Conservation (phyloP, 2,113 vertebrate species). For the Upupa epops region DNA sequence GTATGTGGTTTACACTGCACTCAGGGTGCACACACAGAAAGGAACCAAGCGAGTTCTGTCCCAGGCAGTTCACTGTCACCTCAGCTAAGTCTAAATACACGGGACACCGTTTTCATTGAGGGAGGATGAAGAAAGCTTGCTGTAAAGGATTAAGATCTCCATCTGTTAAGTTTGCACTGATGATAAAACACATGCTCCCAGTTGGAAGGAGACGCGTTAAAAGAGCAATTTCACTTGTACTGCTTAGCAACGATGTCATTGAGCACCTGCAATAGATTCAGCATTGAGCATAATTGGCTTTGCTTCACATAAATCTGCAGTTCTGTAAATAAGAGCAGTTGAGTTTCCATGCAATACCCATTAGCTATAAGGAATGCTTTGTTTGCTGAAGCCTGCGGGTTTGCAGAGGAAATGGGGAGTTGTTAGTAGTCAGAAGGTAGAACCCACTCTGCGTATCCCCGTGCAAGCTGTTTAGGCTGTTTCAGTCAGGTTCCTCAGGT, state of each 20-base stretch:
- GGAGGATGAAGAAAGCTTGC: not conserved
- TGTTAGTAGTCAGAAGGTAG: slow-evolving; percentile 16
- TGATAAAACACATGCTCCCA: slow-evolving; percentile 68
- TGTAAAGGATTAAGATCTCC: slow-evolving; percentile 62
- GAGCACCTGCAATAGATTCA: slow-evolving; percentile 85
- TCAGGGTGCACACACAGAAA: not conserved
- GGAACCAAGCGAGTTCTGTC: not conserved
- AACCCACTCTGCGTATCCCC: not conserved
- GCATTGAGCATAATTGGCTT: slow-evolving; percentile 85
- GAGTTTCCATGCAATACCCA: slow-evolving; percentile 77
- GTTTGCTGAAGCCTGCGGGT: slow-evolving; percentile 78
- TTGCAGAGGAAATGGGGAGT: slow-evolving; percentile 31
- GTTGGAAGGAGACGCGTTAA: slow-evolving; percentile 73
- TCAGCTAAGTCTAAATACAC: not conserved
- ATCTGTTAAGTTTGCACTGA: slow-evolving; percentile 71
- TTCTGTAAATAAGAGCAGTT: slow-evolving; percentile 84
- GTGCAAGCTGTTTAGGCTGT: not conserved
- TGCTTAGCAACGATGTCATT: slow-evolving; percentile 80
- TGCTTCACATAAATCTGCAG: slow-evolving; percentile 84
- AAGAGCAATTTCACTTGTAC: slow-evolving; percentile 75
- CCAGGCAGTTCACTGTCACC: not conserved
- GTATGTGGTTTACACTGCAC: not conserved
- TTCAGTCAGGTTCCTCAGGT: not conserved
- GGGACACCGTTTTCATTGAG: slow-evolving; percentile 7
- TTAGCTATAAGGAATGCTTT: slow-evolving; percentile 79